Base-by-base conservation (phyloP, 2,797 vertebrate species). In the Protonibea diacanthus region DNA sequence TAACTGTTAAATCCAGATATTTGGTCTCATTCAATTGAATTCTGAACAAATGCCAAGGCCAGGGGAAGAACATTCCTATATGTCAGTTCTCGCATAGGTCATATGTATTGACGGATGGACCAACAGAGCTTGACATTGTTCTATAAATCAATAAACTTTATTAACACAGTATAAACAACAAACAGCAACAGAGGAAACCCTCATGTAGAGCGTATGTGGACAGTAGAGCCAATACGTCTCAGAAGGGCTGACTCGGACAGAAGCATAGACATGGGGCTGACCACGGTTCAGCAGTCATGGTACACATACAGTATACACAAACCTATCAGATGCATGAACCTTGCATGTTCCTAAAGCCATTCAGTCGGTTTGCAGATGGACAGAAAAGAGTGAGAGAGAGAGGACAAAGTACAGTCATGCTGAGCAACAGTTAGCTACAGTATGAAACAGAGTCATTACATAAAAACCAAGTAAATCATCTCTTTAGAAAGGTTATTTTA, bases 131-230 rank as follows among this genome's bases (percentile, higher is more conserved):
- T 7, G 45, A 73, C 76, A 29, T 85, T 71, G 82, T 93, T 93
- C 82, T 94, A 95, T 91, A 95, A 95, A 94, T 92, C 87, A 89
- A 90, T 93, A 88, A 86, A 92, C 86, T 96, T 95, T 96, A 95
- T 95, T 94, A 92, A 95, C 92, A 95, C 93, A 88, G 93, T 96
- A 95, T 91, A 95, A 95, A 95, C 94, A 93, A 94, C 91, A 91
- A 93, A 94, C 91, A 91, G 92, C 90, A 91, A 92, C 91, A 90
- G 87, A 93, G 81, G 77, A 89, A 85, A 89, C 78, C 82, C 82
- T 89, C 76, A 85, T 82, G 81, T 82, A 76, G 85, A 90, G 88
- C 76, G 59, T 74, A 89, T 64, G 92, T 85, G 83, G 86, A 93
- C 88, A 88, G 77, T 71, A 82, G 82, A 88, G 87, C 83, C 73